Percentiles rank a stretch among this genome's conserved stretches.
These are phyloP conservation scores for Montipora capitata DNA, from an alignment of 92 coral and sea anemone genomes.

Conservation along the genomic window DNA sequence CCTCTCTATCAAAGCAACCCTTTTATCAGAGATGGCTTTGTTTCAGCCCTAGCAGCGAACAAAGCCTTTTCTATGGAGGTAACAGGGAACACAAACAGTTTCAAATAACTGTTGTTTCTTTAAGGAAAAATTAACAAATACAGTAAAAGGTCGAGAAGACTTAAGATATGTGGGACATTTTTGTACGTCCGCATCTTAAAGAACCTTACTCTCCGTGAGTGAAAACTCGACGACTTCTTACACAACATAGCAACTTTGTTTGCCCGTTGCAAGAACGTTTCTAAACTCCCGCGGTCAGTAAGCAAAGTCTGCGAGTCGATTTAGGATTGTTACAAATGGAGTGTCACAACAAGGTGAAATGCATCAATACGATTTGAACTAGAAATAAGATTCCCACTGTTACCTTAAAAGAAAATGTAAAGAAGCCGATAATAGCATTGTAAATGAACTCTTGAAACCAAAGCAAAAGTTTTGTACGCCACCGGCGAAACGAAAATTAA, in stretches of 20 bases:
- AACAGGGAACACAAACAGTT: conserved; percentile 46
- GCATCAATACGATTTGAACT: not conserved
- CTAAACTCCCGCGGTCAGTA: conserved; percentile 33
- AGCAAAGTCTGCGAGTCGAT: conserved; percentile 30
- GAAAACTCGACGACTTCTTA: conserved; percentile 14
- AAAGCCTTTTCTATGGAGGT: conserved; percentile 39
- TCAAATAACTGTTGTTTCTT: conserved; percentile 39
- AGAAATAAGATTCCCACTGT: conserved; percentile 16
- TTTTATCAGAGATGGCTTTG: conserved; percentile 49
- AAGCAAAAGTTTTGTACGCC: conserved; percentile 17
- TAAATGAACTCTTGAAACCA: conserved; percentile 18
- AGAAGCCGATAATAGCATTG: conserved; percentile 20
- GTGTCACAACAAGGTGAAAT: conserved; percentile 9
- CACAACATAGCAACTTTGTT: conserved; percentile 7
- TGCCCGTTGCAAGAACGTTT: conserved; percentile 8
- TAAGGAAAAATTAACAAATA: conserved; percentile 20
- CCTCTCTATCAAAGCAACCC: conserved; percentile 27
- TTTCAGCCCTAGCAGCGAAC: conserved; percentile 39
- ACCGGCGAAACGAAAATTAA: conserved; percentile 57
- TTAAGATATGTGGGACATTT: not conserved
- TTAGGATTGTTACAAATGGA: conserved; percentile 14
- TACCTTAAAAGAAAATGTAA: conserved; percentile 9
- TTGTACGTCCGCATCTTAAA: not conserved
- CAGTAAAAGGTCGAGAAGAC: not conserved
- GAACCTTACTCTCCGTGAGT: not conserved